Conservation (phyloP, 2,797 vertebrate genomes). For the Podargus strigoides region DNA sequence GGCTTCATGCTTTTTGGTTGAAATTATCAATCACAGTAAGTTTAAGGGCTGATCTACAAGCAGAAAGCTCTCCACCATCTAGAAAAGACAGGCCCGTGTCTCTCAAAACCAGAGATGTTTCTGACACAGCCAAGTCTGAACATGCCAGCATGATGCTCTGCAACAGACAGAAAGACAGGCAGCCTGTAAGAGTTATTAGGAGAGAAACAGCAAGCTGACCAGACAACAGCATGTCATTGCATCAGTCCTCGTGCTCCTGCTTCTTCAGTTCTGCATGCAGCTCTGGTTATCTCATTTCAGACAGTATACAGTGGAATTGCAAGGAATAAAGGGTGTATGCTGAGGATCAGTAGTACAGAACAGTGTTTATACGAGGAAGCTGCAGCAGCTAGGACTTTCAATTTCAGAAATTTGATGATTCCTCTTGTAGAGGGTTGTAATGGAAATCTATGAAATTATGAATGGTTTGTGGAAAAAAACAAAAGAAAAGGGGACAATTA, state of each 20-base stretch:
- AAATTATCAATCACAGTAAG: background rate
- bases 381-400: background rate
- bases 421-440: background rate
- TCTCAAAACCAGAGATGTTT: background rate
- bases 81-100: fast-evolving
- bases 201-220: background rate
- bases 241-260: background rate
- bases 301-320: fast-evolving
- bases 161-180: background rate
- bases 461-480: background rate
- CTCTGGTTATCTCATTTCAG: background rate
- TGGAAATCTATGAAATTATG: background rate
- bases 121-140: background rate
- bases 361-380: background rate
- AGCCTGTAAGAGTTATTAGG: background rate
- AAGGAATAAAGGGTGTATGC: background rate
- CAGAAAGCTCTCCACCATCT: background rate
- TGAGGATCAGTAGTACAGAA: background rate
- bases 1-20: background rate
- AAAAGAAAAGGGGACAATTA: background rate
- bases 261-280: background rate
- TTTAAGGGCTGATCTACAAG: background rate
- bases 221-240: background rate
- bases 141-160: background rate
- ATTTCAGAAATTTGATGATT: background rate